phyloP scores from a whole-genome alignment of 2,888 invertebrate species.

The Endotricha flammealis region DNA sequence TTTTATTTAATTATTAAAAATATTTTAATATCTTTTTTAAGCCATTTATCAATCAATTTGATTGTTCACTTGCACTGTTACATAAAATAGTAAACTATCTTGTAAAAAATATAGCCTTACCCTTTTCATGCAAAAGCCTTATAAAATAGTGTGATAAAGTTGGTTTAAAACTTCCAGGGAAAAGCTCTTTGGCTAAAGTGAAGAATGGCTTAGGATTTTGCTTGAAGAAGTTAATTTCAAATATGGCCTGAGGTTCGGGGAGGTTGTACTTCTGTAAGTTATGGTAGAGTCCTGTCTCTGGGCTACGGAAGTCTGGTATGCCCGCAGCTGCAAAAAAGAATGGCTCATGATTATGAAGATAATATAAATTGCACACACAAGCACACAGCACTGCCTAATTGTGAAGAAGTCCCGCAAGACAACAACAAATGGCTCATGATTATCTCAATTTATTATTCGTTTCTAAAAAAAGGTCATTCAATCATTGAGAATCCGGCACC shows the following conservation, averaged over 20 bases:
- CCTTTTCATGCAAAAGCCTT: constrained; percentile 89
- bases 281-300: constrained; percentile 93
- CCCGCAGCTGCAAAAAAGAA: constrained; percentile 85
- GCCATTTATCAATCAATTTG: too few species aligned
- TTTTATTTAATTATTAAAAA: too few species aligned
- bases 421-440: too few species aligned
- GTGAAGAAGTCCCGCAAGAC: too few species aligned
- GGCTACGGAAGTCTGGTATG: constrained; percentile 97
- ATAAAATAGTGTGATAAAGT: constrained; percentile 95
- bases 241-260: constrained; percentile 94
- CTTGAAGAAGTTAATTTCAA: constrained; percentile 92
- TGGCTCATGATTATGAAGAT: not conserved
- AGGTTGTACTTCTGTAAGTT: constrained; percentile 94
- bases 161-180: constrained; percentile 92
- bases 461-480: too few species aligned
- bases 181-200: constrained; percentile 91
- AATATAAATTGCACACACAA: constrained; percentile 5
- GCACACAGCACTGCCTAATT: constrained; percentile 11
- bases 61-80: too few species aligned
- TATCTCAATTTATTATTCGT: too few species aligned
- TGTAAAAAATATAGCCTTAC: constrained; percentile 31
- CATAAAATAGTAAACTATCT: too few species aligned
- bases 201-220: constrained; percentile 96
- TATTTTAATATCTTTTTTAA: too few species aligned
- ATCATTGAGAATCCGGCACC: too few species aligned